Base-by-base conservation (phyloP, 2,797 vertebrate genomes). In the Scleropages formosus region DNA sequence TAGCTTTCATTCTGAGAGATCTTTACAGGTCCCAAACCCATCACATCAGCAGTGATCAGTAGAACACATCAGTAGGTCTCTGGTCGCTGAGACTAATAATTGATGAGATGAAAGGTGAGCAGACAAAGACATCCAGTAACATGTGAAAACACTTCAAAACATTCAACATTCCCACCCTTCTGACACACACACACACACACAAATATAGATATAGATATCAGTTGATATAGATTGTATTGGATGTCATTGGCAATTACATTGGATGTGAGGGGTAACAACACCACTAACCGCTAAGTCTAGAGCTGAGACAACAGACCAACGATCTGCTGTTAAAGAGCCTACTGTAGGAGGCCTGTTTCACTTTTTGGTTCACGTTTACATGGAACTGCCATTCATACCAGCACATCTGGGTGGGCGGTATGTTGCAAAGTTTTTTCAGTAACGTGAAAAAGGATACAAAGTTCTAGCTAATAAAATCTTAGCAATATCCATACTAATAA, bases 111-210 rank as follows among this genome's bases (percentile, higher is more conserved):
- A 74, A 74, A 74, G 72, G 26, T 20, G 27, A 12, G 24, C 39
- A 72, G 60, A 72, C 39, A 72, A 72, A 72, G 51, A 27, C 7
- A 39, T 39, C 56, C 70, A 59, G 70, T 1, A 31, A 16, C 70
- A 20, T 60, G 31, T 60, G 58, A 72, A 61, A 61, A 72, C 58
- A 59, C 44, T 51, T 63, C 46, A 74, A 73, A 74, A 74, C 60
- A 39, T 47, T 53, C 44, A n/a, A n/a, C n/a, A n/a, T n/a, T n/a
- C n/a, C n/a, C n/a, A n/a, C n/a, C n/a, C n/a, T n/a, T n/a, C n/a
- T n/a, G n/a, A n/a, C n/a, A n/a, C n/a, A n/a, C n/a, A n/a, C n/a
- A n/a, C n/a, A n/a, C n/a, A n/a, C n/a, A n/a, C n/a, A n/a, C n/a
- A n/a, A n/a, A n/a, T n/a, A n/a, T n/a, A n/a, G n/a, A n/a, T n/a